These are phyloP conservation scores for Candidula unifasciata DNA, from an alignment of 2,888 invertebrate species.

Conservation along the genomic window DNA sequence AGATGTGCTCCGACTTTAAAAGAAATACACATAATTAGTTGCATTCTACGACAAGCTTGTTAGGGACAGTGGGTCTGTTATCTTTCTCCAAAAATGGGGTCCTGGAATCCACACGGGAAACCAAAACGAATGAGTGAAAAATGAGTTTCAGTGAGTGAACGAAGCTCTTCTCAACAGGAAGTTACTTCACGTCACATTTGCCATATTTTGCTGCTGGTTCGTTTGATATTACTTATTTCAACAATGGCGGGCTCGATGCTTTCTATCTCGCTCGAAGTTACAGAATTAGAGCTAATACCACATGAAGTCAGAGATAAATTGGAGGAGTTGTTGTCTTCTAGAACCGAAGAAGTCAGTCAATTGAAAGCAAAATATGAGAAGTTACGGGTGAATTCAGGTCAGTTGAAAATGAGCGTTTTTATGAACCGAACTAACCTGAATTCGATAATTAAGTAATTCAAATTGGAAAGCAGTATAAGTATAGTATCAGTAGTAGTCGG, in stretches of 20 bases:
- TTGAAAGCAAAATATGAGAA: conserved; percentile 66
- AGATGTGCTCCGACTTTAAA: too few relatives aligned
- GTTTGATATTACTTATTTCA: not conserved
- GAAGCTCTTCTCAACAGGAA: too few relatives aligned
- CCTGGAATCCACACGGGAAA: too few relatives aligned
- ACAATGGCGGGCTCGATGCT: conserved; percentile 67
- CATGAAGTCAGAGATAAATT: conserved; percentile 60
- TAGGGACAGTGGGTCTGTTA: too few relatives aligned
- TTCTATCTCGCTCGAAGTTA: conserved; percentile 58
- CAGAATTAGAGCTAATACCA: conserved; percentile 59
- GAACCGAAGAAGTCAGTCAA: conserved; percentile 58
- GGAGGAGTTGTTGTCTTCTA: conserved; percentile 53
- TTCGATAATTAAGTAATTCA: not conserved
- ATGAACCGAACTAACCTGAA: not conserved
- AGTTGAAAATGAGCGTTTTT: not conserved
- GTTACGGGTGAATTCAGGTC: conserved; percentile 70
- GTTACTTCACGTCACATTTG: too few relatives aligned
- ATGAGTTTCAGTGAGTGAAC: too few relatives aligned
- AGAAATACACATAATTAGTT: too few relatives aligned
- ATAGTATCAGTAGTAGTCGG: too few relatives aligned
- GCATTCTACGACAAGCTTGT: too few relatives aligned
- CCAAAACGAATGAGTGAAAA: too few relatives aligned
- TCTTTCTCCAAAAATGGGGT: too few relatives aligned
- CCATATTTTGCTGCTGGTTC: not conserved
- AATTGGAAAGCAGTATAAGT: too few relatives aligned